Evolutionary conservation across 2,113 vertebrate genomes (phyloP).

Genomic region (Ellobius talpinus): DNA sequence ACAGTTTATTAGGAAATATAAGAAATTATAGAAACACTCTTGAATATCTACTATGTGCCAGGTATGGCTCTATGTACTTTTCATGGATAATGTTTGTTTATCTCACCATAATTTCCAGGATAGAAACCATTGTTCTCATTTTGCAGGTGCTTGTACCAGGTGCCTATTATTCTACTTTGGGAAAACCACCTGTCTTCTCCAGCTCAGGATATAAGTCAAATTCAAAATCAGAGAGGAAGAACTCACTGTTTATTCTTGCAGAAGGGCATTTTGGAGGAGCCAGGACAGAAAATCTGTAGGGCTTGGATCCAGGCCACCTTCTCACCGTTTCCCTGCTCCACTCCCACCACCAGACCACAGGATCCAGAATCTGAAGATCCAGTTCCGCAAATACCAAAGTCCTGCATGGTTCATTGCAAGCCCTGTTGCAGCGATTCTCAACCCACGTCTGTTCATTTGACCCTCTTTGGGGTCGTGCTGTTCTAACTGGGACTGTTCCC

Average conservation of each 20-base stretch:
- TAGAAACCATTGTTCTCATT: slow-evolving; percentile 18
- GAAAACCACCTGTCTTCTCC: slow-evolving; percentile 17
- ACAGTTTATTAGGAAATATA: not conserved
- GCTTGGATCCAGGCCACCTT: not conserved
- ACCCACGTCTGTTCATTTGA: not conserved
- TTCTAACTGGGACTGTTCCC: slow-evolving; percentile 24
- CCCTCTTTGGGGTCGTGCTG: not conserved
- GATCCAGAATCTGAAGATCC: not conserved
- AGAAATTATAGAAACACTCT: not conserved
- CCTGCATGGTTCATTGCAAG: not conserved
- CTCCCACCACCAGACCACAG: not conserved
- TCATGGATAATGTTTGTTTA: not conserved
- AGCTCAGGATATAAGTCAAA: slow-evolving; percentile 25
- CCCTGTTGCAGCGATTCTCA: not conserved
- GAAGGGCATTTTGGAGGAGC: not conserved
- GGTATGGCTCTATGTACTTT: not conserved
- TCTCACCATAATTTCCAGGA: not conserved
- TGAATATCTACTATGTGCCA: not conserved
- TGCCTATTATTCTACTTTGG: not conserved
- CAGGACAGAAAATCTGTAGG: not conserved
- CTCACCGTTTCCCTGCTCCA: not conserved
- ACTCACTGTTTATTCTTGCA: not conserved
- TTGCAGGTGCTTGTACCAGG: not conserved
- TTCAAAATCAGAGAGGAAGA: slow-evolving; percentile 1
- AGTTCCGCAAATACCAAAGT: not conserved